Evolutionary conservation across 2,888 invertebrate species (phyloP), one percentile per base, ranked within the genome.

Genomic region (Drosophila leonis): DNA sequence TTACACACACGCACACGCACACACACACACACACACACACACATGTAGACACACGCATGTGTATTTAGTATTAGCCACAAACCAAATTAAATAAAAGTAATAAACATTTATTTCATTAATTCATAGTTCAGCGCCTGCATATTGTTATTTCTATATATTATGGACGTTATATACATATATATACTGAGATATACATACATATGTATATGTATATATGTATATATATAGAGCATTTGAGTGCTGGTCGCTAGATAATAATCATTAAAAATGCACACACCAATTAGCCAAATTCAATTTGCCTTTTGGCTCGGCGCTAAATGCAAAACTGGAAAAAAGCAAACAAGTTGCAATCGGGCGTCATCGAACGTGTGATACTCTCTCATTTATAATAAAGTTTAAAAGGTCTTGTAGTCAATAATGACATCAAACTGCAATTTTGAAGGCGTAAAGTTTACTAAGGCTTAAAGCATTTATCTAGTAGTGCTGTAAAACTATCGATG

Each of bases 81-180:
- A 63, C 15, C 54, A 51, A 68, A 74, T 68, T 59, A 56, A 85
- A 79, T 77, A 72, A 79, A 72, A 72, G 70, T 72, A 75, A 82
- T 82, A 84, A 87, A 77, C 80, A 76, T 72, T 75, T 72, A 73
- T 82, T 82, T 88, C 64, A 84, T 76, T 84, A 72, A 84, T 83
- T 83, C 83, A 83, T 83, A 39, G 46, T 37, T 48, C 24, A 37
- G 37, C 52, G 52, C 52, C 37, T 15, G 24, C 37, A 54, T 18
- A 39, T 49, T 29, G 48, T 31, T 52, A 27, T 39, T 27, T 37
- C 27, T 54, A n/a, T 24, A 37, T 27, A 29, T 9, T 13, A 15
- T 15, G 8, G 13, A 52, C n/a, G 31, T 54, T 31, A 24, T 24
- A 24, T 54, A n/a, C 4, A 39, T 49, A 31, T 27, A 37, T 24